These are phyloP conservation scores for Leptinotarsa haldemani DNA, from an alignment of 2,888 invertebrate genomes.

Conservation along the genomic window DNA sequence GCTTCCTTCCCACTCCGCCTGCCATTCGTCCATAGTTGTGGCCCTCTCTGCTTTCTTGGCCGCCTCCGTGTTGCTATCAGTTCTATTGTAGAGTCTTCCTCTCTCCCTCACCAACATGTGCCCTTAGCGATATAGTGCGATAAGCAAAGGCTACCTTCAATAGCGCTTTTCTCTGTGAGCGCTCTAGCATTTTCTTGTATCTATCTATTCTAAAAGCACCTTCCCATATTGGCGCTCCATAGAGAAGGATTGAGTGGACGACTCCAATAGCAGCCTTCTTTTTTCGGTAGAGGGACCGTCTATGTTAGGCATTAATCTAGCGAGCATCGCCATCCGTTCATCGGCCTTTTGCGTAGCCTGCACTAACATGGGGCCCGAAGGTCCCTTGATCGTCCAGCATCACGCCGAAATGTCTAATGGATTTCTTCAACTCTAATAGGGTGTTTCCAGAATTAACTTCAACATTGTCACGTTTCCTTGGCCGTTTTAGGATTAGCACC, in stretches of 20 bases:
- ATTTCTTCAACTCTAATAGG: slow-evolving; percentile 3
- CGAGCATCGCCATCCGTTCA: background rate
- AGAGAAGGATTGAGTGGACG: too few species aligned
- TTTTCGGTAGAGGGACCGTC: too few species aligned
- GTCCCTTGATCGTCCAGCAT: slow-evolving; percentile 13
- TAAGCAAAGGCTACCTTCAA: slow-evolving; percentile 10
- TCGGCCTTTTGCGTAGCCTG: slow-evolving; percentile 5
- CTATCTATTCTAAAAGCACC: too few species aligned
- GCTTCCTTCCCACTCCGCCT: background rate
- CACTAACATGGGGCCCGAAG: slow-evolving; percentile 5
- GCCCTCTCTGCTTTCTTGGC: background rate
- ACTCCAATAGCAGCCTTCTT: too few species aligned
- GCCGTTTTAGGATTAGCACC: slow-evolving; percentile 28
- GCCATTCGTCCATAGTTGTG: background rate
- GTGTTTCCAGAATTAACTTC: background rate
- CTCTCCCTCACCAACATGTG: background rate
- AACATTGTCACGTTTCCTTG: background rate
- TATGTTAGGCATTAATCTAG: slow-evolving; percentile 24
- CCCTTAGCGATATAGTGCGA: background rate
- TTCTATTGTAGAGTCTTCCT: background rate
- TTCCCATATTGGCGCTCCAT: too few species aligned
- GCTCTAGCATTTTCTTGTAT: slow-evolving; percentile 1
- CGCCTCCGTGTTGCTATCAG: background rate
- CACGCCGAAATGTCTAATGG: slow-evolving; percentile 29
- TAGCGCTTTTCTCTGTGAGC: slow-evolving; percentile 8